Evolutionary conservation across 1,140 invertebrate species (phyloP), one percentile per base, ranked within the genome.

Genomic region (Drosophila micromelanica): DNA sequence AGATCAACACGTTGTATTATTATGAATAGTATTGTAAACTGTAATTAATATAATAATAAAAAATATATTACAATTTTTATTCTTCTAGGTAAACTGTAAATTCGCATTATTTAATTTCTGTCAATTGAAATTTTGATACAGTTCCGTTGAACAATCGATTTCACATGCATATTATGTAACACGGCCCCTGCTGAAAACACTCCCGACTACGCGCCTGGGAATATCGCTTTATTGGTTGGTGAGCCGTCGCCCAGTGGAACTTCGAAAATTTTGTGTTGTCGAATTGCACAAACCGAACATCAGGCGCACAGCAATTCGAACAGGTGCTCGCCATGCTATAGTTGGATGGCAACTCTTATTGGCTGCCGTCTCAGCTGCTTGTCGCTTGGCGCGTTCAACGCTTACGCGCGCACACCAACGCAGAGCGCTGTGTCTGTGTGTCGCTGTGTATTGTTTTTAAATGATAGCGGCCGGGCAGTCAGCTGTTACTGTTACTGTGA

Each of bases 181-280:
- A 11, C 32, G 20, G 2, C 8, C 62, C 54, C 40, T n/a, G 1
- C 8, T 8, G 5, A 30, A 1, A 52, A 13, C 11, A 37, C 12
- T 13, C 1, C 15, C 5, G 32, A 11, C 63, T 68, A 73, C 70
- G 57, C 51, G 8, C 43, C 62, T 76, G 72, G 40, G 46, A 57
- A 59, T 74, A 71, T 71, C 90, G 90, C 72, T 91, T 91, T 91
- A 91, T 91, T 91, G 90, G 90, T 91, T 78, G 90, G 73, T 68
- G 65, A 77, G 80, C 80, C 76, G 74, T 82, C 80, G 77, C 80
- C 81, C 79, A 76, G 76, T 86, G 78, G 77, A 91, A 91, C 85
- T 87, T 89, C 89, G 82, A 91, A 91, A 91, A 91, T 76, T 87
- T 91, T 89, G 90, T 91, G 86, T 90, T 91, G 90, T 91, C 90